A percentile compares a stretch with the other conserved stretches of the same genome.
These are phyloP conservation scores for Drosophila yakuba DNA, from an alignment of 1,140 invertebrate species.

Conservation along the genomic window DNA sequence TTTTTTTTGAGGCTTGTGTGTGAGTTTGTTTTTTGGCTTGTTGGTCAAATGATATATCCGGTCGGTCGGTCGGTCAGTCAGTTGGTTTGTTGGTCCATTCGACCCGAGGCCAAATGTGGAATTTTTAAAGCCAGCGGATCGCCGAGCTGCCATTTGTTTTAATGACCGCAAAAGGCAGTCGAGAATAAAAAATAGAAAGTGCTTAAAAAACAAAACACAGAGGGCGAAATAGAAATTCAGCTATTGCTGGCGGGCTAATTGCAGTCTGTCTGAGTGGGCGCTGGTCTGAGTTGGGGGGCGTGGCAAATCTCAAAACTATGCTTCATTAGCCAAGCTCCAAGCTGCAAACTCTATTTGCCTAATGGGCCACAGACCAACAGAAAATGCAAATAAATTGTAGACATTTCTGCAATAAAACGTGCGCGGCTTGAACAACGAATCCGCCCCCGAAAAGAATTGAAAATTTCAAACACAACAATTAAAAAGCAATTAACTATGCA, in stretches of 20 bases:
- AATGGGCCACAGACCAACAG: slow-evolving; percentile 45
- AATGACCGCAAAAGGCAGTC: slow-evolving; percentile 57
- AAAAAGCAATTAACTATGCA: slow-evolving; percentile 72
- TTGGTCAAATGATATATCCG: slow-evolving; percentile 74
- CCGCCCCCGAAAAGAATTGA: slow-evolving; percentile 15
- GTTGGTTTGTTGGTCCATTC: slow-evolving; percentile 17
- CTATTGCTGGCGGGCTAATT: slow-evolving; percentile 62
- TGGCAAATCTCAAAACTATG: slow-evolving; percentile 69
- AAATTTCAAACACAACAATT: slow-evolving; percentile 64
- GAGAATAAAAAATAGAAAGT: slow-evolving; percentile 9
- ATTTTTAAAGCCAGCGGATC: slow-evolving; percentile 44
- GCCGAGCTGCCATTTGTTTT: slow-evolving; percentile 64
- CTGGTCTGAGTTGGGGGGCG: not conserved
- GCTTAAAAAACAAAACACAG: slow-evolving; percentile 45
- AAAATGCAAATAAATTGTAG: slow-evolving; percentile 17
- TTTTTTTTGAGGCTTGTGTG: slow-evolving; percentile 7
- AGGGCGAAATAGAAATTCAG: slow-evolving; percentile 43
- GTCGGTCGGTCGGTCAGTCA: slow-evolving; percentile 33
- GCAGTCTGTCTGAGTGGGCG: slow-evolving; percentile 45
- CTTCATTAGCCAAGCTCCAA: slow-evolving; percentile 57
- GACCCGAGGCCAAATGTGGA: slow-evolving; percentile 36
- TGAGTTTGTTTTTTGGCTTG: slow-evolving; percentile 49
- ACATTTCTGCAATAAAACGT: slow-evolving; percentile 61
- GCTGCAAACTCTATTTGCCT: slow-evolving; percentile 66
- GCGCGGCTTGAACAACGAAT: slow-evolving; percentile 52